Evolutionary conservation across 1,140 invertebrate species (phyloP).

Genomic region (Ericerus pela): DNA sequence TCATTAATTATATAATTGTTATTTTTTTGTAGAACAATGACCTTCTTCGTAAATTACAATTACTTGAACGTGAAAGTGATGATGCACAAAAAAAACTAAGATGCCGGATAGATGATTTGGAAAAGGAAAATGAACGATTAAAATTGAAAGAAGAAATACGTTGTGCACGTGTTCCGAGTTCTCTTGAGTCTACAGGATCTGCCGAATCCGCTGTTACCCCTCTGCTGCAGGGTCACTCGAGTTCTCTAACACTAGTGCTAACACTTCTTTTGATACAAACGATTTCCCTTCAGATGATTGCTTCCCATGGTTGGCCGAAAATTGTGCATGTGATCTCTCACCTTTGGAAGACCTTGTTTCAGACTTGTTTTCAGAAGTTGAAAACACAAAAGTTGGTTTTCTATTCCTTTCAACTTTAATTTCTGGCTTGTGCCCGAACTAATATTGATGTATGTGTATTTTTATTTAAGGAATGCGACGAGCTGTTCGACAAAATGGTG

Average conservation of each 20-base stretch:
- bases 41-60: too few species aligned
- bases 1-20: too few species aligned
- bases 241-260: conserved; percentile 43
- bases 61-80: too few species aligned
- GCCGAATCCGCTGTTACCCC: conserved; percentile 51
- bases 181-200: conserved; percentile 40
- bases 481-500: neutral
- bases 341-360: neutral
- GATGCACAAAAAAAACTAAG: too few species aligned
- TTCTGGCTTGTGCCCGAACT: neutral
- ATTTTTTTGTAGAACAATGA: too few species aligned
- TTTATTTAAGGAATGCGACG: neutral
- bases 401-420: neutral
- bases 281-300: too few species aligned
- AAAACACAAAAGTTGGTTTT: neutral
- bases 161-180: conserved; percentile 12
- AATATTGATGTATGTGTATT: too few species aligned
- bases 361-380: neutral
- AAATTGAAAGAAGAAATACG: conserved; percentile 9
- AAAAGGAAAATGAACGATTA: conserved; percentile 19
- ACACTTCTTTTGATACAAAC: too few species aligned
- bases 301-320: too few species aligned
- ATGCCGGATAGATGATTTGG: conserved; percentile 13
- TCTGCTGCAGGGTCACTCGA: conserved; percentile 64
- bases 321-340: too few species aligned